Conservation (phyloP, 2,113 vertebrate genomes). For the Podarcis cretensis region DNA sequence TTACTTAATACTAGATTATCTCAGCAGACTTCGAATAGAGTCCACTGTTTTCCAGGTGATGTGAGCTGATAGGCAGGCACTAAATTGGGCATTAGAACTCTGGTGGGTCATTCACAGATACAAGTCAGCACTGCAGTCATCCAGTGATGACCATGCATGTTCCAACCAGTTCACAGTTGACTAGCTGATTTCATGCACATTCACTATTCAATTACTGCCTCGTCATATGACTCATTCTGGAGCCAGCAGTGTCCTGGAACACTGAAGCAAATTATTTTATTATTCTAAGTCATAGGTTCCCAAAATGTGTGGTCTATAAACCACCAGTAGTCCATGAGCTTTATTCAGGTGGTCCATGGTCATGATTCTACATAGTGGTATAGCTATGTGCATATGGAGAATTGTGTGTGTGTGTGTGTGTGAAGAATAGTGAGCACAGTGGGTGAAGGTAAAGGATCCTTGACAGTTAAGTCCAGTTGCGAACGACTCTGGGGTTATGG, state of each 20-base stretch:
- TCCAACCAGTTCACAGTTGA: background rate
- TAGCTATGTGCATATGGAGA: no score
- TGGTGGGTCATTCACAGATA: background rate
- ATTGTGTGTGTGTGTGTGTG: no score
- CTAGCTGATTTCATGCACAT: background rate
- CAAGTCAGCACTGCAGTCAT: background rate
- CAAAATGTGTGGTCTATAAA: no score
- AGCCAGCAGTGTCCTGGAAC: background rate
- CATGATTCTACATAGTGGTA: no score
- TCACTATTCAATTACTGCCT: background rate
- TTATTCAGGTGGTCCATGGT: no score
- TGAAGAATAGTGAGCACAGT: no score
- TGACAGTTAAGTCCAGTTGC: no score
- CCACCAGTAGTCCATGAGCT: no score
- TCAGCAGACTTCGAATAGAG: background rate
- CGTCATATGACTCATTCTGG: background rate
- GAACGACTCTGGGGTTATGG: no score
- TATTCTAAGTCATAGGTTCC: background rate
- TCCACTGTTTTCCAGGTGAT: background rate
- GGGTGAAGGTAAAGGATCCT: no score
- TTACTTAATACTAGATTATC: background rate
- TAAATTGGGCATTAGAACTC: background rate
- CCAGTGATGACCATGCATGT: background rate
- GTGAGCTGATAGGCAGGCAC: background rate
- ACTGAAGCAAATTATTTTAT: background rate